Conservation (phyloP, 2,113 vertebrate species). For the Scopus umbretta region DNA sequence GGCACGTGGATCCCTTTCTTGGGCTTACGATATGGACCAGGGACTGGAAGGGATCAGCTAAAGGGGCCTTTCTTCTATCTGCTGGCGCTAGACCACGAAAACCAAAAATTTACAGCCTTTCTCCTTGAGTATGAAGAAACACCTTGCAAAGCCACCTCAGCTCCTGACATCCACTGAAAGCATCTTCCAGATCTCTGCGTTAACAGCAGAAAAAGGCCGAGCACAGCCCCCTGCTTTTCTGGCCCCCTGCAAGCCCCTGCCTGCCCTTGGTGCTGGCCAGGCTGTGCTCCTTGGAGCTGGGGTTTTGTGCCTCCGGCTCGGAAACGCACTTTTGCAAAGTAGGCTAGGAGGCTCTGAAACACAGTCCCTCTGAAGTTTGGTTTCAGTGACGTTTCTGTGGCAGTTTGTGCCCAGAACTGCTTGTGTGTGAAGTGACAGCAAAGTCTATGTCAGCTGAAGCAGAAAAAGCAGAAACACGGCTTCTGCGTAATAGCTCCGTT, state of each 20-base stretch:
- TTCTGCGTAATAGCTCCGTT: neutral
- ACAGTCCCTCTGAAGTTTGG: neutral
- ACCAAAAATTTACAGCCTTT: neutral
- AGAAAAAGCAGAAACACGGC: neutral
- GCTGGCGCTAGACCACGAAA: neutral
- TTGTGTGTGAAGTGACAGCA: constrained; percentile 19
- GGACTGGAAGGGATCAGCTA: neutral
- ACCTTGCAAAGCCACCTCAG: neutral
- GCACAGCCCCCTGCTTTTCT: neutral
- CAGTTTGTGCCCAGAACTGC: neutral
- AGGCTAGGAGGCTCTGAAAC: neutral
- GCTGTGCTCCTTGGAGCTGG: neutral
- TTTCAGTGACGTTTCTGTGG: neutral
- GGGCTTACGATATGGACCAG: neutral
- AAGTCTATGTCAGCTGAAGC: neutral
- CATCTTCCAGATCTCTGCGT: neutral
- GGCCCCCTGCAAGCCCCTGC: neutral
- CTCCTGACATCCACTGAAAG: neutral
- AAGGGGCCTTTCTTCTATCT: neutral
- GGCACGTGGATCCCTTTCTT: neutral
- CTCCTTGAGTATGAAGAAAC: neutral
- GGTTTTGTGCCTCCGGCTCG: neutral
- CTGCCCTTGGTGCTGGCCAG: neutral
- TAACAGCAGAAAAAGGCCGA: accelerated
- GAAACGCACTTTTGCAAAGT: neutral